Conservation (phyloP, 92 coral and sea anemone species). For the Porites rus region DNA sequence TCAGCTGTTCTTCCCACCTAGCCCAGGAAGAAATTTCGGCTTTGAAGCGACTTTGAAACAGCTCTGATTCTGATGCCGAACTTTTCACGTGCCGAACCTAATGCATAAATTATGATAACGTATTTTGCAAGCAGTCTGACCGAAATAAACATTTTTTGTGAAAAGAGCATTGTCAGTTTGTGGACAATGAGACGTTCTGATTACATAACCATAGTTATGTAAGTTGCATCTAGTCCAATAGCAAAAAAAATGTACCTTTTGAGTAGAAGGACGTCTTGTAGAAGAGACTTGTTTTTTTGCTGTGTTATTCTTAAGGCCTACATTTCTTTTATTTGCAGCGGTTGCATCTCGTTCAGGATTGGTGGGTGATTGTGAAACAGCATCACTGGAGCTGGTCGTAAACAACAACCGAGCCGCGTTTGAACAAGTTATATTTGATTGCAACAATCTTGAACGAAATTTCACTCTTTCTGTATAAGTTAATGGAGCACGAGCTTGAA, state of each 20-base stretch:
- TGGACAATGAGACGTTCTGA: background rate
- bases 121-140: too few relatives aligned
- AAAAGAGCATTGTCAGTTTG: too few relatives aligned
- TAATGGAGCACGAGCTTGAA: background rate
- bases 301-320: constrained; percentile 8
- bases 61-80: too few relatives aligned
- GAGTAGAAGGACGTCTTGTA: background rate
- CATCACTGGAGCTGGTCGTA: background rate
- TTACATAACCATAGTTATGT: background rate
- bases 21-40: too few relatives aligned
- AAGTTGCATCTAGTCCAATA: background rate
- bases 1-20: too few relatives aligned
- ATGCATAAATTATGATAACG: too few relatives aligned
- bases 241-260: constrained; percentile 16
- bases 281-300: constrained; percentile 5
- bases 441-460: background rate
- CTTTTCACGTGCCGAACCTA: too few relatives aligned
- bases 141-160: too few relatives aligned
- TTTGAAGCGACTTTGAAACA: too few relatives aligned
- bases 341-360: background rate
- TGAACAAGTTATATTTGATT: background rate
- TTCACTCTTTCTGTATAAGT: constrained; percentile 1
- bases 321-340: background rate
- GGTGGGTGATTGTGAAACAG: constrained; percentile 12
- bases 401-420: constrained; percentile 11